Percentiles rank a stretch among this genome's conserved stretches.
These are phyloP conservation scores for Synanthedon myopaeformis DNA, from an alignment of 2,888 invertebrate species.

Conservation along the genomic window DNA sequence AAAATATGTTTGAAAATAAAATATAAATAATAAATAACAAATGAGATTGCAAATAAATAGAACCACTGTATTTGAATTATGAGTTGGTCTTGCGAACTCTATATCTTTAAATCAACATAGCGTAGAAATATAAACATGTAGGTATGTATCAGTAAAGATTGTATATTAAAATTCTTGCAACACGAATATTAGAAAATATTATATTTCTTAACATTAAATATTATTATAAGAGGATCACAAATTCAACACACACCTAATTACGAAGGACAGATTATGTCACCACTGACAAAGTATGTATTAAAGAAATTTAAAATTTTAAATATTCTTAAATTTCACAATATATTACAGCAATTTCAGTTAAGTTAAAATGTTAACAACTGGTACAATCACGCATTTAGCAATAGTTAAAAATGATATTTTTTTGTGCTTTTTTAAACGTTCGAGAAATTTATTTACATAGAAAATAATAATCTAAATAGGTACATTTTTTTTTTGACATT, in stretches of 20 bases:
- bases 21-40: too few species aligned
- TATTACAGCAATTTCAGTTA: too few species aligned
- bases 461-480: constrained; percentile 20
- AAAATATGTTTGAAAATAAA: too few species aligned
- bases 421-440: too few species aligned
- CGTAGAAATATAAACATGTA: constrained; percentile 25
- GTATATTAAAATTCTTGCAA: constrained; percentile 49
- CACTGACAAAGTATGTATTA: constrained; percentile 6
- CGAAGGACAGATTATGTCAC: constrained; percentile 13
- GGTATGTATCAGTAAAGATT: constrained; percentile 43
- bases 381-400: too few species aligned
- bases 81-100: background rate
- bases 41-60: too few species aligned
- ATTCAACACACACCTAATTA: constrained; percentile 40
- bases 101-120: background rate
- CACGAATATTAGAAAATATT: constrained; percentile 63
- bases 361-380: too few species aligned
- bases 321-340: too few species aligned
- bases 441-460: constrained; percentile 29
- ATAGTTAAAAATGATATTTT: too few species aligned
- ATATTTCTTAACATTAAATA: constrained; percentile 51
- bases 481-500: constrained; percentile 32
- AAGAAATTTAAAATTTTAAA: too few species aligned
- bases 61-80: too few species aligned
- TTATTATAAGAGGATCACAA: constrained; percentile 46